phyloP scores from a whole-genome alignment of 2,113 vertebrate genomes.

The Sciurus niger region DNA sequence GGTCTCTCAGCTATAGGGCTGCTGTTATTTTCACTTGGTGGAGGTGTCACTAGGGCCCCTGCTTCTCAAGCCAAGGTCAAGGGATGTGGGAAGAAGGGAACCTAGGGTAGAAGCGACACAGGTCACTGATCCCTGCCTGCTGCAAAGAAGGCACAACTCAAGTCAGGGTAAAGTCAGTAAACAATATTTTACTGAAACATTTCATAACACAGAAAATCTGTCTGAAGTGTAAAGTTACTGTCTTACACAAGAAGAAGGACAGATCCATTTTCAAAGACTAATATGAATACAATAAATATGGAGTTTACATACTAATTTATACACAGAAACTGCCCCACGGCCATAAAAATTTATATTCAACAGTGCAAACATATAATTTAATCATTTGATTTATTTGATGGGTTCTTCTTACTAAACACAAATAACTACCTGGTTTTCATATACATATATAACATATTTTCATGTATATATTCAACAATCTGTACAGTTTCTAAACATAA shows the following conservation, averaged over 20 bases:
- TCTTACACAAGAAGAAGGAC: conserved; percentile 95
- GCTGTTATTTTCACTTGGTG: not conserved
- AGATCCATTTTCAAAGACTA: conserved; percentile 96
- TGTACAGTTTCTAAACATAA: conserved; percentile 98
- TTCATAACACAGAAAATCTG: conserved; percentile 95
- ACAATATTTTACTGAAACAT: conserved; percentile 98
- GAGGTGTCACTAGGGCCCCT: not conserved
- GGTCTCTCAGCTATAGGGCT: not conserved
- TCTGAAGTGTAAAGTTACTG: conserved; percentile 96
- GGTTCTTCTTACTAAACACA: conserved; percentile 94
- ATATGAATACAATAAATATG: conserved; percentile 99
- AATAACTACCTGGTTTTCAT: conserved; percentile 94
- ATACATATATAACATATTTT: conserved; percentile 92
- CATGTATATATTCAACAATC: conserved; percentile 92
- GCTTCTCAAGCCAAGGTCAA: not conserved
- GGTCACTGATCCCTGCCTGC: not conserved
- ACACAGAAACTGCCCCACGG: conserved; percentile 96
- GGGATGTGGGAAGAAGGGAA: not conserved
- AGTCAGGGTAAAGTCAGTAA: conserved; percentile 93
- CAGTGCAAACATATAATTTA: conserved; percentile 97
- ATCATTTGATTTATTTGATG: conserved; percentile 93
- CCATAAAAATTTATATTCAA: conserved; percentile 98
- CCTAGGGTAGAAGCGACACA: not conserved
- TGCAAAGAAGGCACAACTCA: conserved; percentile 85
- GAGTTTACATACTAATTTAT: conserved; percentile 98